Evolutionary conservation across 2,797 vertebrate species (phyloP), one percentile per base, ranked within the genome.

Genomic region (Liasis olivaceus): DNA sequence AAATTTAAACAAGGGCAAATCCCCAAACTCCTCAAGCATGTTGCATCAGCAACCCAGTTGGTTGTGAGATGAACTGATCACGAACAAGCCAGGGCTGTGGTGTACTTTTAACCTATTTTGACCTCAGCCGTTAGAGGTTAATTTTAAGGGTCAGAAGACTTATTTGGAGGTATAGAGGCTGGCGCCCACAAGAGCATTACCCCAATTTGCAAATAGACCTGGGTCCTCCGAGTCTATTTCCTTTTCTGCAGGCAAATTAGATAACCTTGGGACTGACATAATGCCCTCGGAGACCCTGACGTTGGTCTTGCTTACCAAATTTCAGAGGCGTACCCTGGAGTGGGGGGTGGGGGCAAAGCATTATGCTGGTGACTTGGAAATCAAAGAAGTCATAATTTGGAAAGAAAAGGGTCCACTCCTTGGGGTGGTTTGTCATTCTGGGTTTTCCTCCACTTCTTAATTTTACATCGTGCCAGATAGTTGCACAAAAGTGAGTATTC

Each of bases 161-260:
- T 97, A 97, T 98, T 98, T 97, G 89, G 96, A 97, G 96, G 97
- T 97, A 97, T 97, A 97, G 90, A 89, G 95, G 84, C 98, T 98
- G 98, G 98, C 98, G 98, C 98, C 98, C 98, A 97, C 95, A 95
- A 97, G 56, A 97, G 97, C 96, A 97, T 97, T 97, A 97, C 97
- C 98, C 89, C 98, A 98, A 98, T 98, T 98, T 98, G 98, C 98
- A 97, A 98, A 97, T 96, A 97, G 97, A 94, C 97, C 96, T 98
- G 96, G 96, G 97, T 96, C 97, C 97, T 31, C 58, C 60, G 54
- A 2, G 58, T 24, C 51, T 9, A 88, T 94, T 98, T 98, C 97
- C 98, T 98, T 98, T 88, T 81, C 90, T 86, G 36, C 81, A 96
- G 96, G 92, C 89, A 90, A 93, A 90, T 88, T 90, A 90, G 92